A percentile compares a stretch with the other conserved stretches of the same genome.
Evolutionary conservation across 2,888 invertebrate species (phyloP).

Genomic region (Tineola bisselliella): DNA sequence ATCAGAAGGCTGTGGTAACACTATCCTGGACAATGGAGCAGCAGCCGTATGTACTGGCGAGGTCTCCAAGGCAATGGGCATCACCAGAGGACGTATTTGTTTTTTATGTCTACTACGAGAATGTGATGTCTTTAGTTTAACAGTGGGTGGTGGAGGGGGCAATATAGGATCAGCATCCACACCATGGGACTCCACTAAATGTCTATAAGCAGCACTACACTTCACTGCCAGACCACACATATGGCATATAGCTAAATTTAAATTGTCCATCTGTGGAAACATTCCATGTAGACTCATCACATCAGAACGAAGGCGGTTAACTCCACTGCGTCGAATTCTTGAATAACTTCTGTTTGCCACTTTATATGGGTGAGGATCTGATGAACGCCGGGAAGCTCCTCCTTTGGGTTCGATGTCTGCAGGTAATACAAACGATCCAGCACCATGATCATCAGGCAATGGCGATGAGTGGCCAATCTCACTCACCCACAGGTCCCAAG

Average conservation of each 20-base stretch:
- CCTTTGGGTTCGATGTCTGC: slow-evolving; percentile 41
- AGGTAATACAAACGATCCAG: slow-evolving; percentile 34
- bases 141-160: slow-evolving; percentile 53
- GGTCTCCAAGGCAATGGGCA: slow-evolving; percentile 42
- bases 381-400: slow-evolving; percentile 32
- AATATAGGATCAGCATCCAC: slow-evolving; percentile 45
- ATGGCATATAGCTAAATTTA: slow-evolving; percentile 81
- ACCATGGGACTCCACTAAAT: slow-evolving; percentile 70
- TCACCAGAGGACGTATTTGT: slow-evolving; percentile 41
- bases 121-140: slow-evolving; percentile 35
- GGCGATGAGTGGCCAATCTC: slow-evolving; percentile 61
- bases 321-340: slow-evolving; percentile 49
- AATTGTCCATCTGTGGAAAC: slow-evolving; percentile 80
- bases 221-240: slow-evolving; percentile 80
- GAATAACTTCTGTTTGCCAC: slow-evolving; percentile 22
- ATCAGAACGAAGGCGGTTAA: slow-evolving; percentile 63
- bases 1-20: slow-evolving; percentile 43
- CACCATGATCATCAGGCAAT: slow-evolving; percentile 43
- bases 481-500: slow-evolving; percentile 62
- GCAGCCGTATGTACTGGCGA: slow-evolving; percentile 47
- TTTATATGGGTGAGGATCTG: slow-evolving; percentile 43
- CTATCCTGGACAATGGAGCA: slow-evolving; percentile 48
- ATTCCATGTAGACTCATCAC: slow-evolving; percentile 81
- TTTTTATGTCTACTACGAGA: slow-evolving; percentile 52
- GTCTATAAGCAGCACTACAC: slow-evolving; percentile 79